Base-by-base conservation (phyloP, 2,797 vertebrate species). In the Paguma larvata region DNA sequence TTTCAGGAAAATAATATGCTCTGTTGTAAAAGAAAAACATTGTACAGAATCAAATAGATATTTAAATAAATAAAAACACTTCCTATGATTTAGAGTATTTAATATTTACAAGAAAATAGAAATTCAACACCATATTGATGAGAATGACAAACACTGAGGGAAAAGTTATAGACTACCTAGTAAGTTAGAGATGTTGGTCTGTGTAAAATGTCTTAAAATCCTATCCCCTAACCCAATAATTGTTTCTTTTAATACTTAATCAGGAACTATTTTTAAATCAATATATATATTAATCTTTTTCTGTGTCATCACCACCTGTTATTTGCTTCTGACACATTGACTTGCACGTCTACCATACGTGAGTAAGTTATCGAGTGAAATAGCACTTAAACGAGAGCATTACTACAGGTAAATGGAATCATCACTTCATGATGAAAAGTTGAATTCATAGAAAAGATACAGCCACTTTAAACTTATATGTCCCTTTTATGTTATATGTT, bases 161-260 rank as follows among this genome's bases (percentile, higher is more conserved):
- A 97, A 96, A 89, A 95, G 85, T 96, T 93, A 1, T 27, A 91
- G 32, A 75, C 63, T 63, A 25, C 53, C 11, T 27, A 94, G 38
- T 72, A 73, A 73, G 59, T 89, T 83, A 94, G 32, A 21, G 18
- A 77, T 10, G 34, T 34, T 65, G 21, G 77, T 48, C n/a, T 97
- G 9, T 30, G 73, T 32, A 41, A 97, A 97, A 93, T 83, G 94
- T 95, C 95, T 98, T 92, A 68, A 96, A 96, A 90, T 5, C 65
- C 79, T 97, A 79, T 96, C 83, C 27, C n/a, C 92, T 30, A 34
- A 93, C 95, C 77, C 18, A 90, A 2, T 83, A 11, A 38, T 94
- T 87, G 13, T 79, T 94, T 25, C 75, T 96, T 90, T 78, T 68
- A 98, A 89, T 94, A 96, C 89, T 94, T 98, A 96, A 88, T 97